phyloP scores from a whole-genome alignment of 2,797 vertebrate species.

The Bradypus variegatus region DNA sequence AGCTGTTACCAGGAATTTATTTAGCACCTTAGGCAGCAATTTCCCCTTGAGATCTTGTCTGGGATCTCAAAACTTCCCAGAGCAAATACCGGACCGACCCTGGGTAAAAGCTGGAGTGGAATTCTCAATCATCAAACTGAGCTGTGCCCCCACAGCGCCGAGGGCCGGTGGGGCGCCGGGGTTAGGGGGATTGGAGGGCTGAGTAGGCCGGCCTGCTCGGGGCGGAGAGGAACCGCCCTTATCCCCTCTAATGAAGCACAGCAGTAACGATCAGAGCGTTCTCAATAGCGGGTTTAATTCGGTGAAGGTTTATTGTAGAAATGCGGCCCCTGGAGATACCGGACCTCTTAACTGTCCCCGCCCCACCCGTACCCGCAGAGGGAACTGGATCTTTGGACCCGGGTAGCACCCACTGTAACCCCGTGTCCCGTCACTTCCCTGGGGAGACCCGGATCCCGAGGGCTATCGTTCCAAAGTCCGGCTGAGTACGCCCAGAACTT shows the following conservation, averaged over 20 bases:
- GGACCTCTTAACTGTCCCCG: neutral
- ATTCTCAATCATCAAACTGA: neutral
- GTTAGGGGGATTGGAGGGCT: neutral
- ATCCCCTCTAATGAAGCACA: neutral
- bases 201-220: neutral
- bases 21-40: neutral
- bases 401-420: neutral
- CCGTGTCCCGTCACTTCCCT: neutral
- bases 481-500: neutral
- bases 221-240: neutral
- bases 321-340: neutral
- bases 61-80: neutral
- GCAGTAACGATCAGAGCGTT: conserved; percentile 18
- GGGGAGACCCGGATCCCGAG: neutral
- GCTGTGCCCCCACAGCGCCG: neutral
- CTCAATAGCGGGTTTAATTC: neutral
- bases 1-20: neutral
- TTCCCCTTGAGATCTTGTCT: neutral
- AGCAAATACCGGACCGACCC: neutral
- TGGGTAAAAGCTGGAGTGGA: neutral
- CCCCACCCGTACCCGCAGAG: neutral
- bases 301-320: conserved; percentile 53
- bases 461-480: neutral
- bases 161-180: neutral
- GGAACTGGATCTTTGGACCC: neutral